These are phyloP conservation scores for Lasioglossum zephyrum DNA, from an alignment of 2,888 invertebrate genomes.

Conservation along the genomic window DNA sequence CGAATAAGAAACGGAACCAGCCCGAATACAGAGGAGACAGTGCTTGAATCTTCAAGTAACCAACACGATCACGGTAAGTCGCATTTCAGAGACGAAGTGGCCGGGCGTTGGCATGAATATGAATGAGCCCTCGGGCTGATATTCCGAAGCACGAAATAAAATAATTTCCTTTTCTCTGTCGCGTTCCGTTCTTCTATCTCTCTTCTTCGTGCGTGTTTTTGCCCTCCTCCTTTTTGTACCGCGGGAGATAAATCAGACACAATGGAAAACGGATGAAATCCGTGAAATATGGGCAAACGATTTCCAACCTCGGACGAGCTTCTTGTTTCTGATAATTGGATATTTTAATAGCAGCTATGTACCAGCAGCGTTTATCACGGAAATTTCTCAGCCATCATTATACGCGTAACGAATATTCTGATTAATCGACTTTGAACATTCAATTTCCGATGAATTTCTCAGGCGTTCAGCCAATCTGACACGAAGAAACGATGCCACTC, in stretches of 20 bases:
- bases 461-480: too few species aligned
- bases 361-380: neutral
- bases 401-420: neutral
- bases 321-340: constrained; percentile 9
- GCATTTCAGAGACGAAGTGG: constrained; percentile 76
- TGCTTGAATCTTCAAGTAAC: constrained; percentile 69
- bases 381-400: neutral
- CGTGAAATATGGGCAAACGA: neutral
- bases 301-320: neutral
- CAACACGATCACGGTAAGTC: constrained; percentile 64
- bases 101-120: constrained; percentile 77
- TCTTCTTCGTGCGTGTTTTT: too few species aligned
- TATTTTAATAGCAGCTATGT: neutral
- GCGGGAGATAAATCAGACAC: constrained; percentile 15
- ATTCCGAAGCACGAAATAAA: constrained; percentile 75
- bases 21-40: constrained; percentile 52
- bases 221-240: neutral
- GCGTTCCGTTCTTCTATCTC: constrained; percentile 30
- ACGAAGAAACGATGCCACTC: too few species aligned
- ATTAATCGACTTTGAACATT: neutral
- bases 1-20: constrained; percentile 61
- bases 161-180: constrained; percentile 70
- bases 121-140: constrained; percentile 73
- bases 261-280: neutral
- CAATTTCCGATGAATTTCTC: neutral